A percentile compares a stretch with the other conserved stretches of the same genome.
Conservation (phyloP, 2,113 vertebrate genomes). For the Petroica traversi region DNA sequence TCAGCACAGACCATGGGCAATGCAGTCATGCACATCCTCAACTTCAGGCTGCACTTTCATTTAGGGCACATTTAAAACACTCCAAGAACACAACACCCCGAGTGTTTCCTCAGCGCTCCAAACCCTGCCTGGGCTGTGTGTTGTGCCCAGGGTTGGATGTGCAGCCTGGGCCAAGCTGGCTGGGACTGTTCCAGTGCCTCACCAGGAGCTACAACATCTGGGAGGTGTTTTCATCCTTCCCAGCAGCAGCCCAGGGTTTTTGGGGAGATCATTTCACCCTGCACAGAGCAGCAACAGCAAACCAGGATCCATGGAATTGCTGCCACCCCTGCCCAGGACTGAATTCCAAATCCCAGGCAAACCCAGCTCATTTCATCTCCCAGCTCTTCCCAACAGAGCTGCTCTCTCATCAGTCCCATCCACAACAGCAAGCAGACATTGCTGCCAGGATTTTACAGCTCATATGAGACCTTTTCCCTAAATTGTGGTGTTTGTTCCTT, state of each 20-base stretch:
- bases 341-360: neutral
- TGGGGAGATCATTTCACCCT: neutral
- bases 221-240: neutral
- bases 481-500: neutral
- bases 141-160: neutral
- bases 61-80: neutral
- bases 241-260: neutral
- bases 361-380: neutral
- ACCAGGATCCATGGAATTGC: neutral
- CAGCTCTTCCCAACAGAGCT: neutral
- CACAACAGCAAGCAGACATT: neutral
- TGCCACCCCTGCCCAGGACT: neutral
- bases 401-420: neutral
- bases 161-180: neutral
- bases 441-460: neutral
- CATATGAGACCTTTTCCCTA: neutral
- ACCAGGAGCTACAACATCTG: neutral
- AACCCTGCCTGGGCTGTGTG: neutral
- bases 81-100: neutral
- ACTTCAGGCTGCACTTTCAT: neutral
- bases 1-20: neutral
- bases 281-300: neutral
- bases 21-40: neutral
- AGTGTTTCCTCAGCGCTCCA: neutral
- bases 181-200: neutral